These are phyloP conservation scores for Phacellophora camtschatica DNA, from an alignment of 30 jellyfish, hydroid and myxozoan species.

Conservation along the genomic window DNA sequence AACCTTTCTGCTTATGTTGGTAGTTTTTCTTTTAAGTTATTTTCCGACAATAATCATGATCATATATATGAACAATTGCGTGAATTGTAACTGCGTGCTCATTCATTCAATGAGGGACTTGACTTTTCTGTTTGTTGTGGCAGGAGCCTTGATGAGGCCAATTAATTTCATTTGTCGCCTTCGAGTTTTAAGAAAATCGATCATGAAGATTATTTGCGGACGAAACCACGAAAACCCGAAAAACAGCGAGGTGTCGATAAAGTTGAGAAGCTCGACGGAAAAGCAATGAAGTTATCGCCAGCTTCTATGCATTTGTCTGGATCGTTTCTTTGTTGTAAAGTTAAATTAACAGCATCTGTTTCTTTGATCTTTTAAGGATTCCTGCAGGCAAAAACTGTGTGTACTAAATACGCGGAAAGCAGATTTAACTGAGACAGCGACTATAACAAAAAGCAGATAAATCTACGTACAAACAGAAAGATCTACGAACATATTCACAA, in stretches of 20 bases:
- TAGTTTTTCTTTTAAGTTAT: slow-evolving; percentile 59
- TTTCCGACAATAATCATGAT: slow-evolving; percentile 72
- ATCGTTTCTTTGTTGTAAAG: no score
- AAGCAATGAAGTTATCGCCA: neutral
- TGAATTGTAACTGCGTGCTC: slow-evolving; percentile 54
- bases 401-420: no score
- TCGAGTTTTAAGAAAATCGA: slow-evolving; percentile 35
- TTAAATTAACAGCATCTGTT: no score
- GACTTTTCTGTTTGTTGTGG: slow-evolving; percentile 60
- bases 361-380: no score
- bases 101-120: slow-evolving; percentile 73
- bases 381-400: no score
- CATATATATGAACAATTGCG: slow-evolving; percentile 70
- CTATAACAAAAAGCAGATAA: no score
- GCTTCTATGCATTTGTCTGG: no score
- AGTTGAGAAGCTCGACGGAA: slow-evolving; percentile 36
- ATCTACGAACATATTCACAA: no score
- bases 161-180: slow-evolving; percentile 59
- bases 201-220: neutral
- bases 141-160: slow-evolving; percentile 78
- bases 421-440: no score
- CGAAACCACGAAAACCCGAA: slow-evolving; percentile 16
- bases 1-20: slow-evolving; percentile 71
- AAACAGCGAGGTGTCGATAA: slow-evolving; percentile 46
- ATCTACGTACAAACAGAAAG: no score